Percentiles rank a stretch among this genome's conserved stretches.
These are phyloP conservation scores for Maniola jurtina DNA, from an alignment of 1,140 invertebrate genomes.

Conservation along the genomic window DNA sequence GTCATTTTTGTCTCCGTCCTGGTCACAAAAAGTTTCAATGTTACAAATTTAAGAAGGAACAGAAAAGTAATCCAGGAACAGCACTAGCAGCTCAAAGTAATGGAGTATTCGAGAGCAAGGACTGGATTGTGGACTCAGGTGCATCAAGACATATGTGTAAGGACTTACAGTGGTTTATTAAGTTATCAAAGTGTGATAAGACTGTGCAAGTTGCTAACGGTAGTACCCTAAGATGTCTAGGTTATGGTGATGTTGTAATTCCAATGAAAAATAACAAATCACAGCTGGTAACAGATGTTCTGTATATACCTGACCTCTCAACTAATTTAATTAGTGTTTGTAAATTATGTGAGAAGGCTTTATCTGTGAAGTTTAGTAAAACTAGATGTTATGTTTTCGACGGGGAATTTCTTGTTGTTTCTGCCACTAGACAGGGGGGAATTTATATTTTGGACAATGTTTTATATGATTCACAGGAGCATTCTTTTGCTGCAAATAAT, in stretches of 20 bases:
- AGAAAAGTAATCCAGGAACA: slow-evolving; percentile 27
- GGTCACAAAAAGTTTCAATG: slow-evolving; percentile 12
- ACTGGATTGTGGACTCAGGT: slow-evolving; percentile 34
- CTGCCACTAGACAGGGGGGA: too few species aligned
- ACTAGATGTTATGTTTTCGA: too few species aligned
- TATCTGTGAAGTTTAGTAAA: slow-evolving; percentile 16
- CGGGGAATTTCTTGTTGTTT: too few species aligned
- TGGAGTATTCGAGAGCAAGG: slow-evolving; percentile 13
- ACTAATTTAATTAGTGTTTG: background rate
- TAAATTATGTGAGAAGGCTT: slow-evolving; percentile 17
- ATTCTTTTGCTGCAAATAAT: too few species aligned
- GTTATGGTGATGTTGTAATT: too few species aligned
- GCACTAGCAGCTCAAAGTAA: slow-evolving; percentile 27
- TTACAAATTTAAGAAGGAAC: slow-evolving; percentile 26
- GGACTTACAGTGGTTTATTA: slow-evolving; percentile 31
- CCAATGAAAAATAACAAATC: too few species aligned
- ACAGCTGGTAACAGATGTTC: background rate
- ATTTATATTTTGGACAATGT: too few species aligned
- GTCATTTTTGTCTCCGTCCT: too few species aligned
- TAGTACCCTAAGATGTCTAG: too few species aligned
- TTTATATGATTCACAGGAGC: too few species aligned
- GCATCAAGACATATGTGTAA: slow-evolving; percentile 41
- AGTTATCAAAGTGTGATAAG: slow-evolving; percentile 10
- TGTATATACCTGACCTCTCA: slow-evolving; percentile 10
- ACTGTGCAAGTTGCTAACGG: too few species aligned